These are phyloP conservation scores for Fundulus diaphanus DNA, from an alignment of 2,797 vertebrate species.

Conservation along the genomic window DNA sequence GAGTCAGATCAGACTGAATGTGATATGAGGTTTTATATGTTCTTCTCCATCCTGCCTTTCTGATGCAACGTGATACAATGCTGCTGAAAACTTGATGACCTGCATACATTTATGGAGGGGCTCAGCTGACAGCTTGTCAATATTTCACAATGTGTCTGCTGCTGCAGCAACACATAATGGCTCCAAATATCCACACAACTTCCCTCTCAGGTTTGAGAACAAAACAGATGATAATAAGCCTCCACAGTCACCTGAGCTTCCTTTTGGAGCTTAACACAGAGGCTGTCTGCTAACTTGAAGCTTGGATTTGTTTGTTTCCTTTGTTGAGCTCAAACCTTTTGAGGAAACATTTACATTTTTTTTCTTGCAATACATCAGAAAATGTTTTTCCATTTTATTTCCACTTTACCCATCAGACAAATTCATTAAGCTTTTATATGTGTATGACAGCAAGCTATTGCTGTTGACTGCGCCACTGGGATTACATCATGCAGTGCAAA, in stretches of 20 bases:
- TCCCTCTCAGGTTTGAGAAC: constrained; percentile 36
- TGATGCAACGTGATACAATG: constrained; percentile 69
- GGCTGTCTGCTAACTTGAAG: neutral
- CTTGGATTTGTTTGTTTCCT: neutral
- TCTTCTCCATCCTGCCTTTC: constrained; percentile 45
- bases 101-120: constrained; percentile 65
- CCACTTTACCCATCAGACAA: constrained; percentile 7
- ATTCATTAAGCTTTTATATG: constrained; percentile 26
- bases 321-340: neutral
- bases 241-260: neutral
- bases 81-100: constrained; percentile 68
- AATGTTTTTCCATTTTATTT: constrained; percentile 2
- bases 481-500: constrained; percentile 56
- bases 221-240: constrained; percentile 31
- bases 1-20: constrained; percentile 47
- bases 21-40: constrained; percentile 46
- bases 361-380: constrained; percentile 1
- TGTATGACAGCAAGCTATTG: constrained; percentile 38
- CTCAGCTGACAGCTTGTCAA: constrained; percentile 71
- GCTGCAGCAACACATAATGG: constrained; percentile 54
- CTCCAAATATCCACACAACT: constrained; percentile 38
- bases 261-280: neutral
- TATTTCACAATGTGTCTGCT: constrained; percentile 63
- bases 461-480: constrained; percentile 56
- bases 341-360: neutral